A percentile compares a stretch with the other conserved stretches of the same genome.
Evolutionary conservation across 2,113 vertebrate species (phyloP).

Genomic region (Addax nasomaculatus): DNA sequence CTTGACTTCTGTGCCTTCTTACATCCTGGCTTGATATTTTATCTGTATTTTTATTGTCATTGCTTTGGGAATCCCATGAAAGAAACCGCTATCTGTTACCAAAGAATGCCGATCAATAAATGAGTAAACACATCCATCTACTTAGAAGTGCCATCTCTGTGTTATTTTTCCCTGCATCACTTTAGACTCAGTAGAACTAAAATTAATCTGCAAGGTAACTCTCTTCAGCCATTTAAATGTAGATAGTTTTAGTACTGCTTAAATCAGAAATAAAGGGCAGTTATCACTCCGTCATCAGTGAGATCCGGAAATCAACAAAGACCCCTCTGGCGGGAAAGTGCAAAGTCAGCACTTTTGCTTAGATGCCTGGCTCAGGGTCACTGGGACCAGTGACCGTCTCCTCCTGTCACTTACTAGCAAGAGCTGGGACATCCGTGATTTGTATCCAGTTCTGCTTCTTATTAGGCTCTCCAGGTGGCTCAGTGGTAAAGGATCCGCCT

Average conservation of each 20-base stretch:
- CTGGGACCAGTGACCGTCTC: not conserved
- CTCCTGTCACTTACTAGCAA: not conserved
- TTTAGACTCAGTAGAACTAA: not conserved
- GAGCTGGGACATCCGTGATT: not conserved
- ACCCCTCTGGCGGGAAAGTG: not conserved
- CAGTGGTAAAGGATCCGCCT: not conserved
- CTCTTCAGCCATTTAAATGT: slow-evolving; percentile 53
- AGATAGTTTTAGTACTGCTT: not conserved
- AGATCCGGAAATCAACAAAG: slow-evolving; percentile 18
- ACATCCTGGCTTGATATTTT: not conserved
- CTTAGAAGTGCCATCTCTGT: not conserved
- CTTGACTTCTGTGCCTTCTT: not conserved
- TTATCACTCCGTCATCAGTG: not conserved
- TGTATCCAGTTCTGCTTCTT: not conserved
- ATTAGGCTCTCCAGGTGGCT: not conserved
- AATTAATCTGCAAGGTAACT: not conserved
- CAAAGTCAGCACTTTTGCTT: not conserved
- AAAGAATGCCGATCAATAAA: not conserved
- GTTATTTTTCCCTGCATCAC: not conserved
- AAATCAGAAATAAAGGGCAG: not conserved
- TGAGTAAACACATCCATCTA: fast-evolving
- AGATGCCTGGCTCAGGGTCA: not conserved
- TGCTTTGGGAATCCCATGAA: not conserved
- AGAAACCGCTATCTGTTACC: not conserved
- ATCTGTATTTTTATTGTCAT: not conserved